phyloP scores from a whole-genome alignment of 2,113 vertebrate species.

The Cavia porcellus region DNA sequence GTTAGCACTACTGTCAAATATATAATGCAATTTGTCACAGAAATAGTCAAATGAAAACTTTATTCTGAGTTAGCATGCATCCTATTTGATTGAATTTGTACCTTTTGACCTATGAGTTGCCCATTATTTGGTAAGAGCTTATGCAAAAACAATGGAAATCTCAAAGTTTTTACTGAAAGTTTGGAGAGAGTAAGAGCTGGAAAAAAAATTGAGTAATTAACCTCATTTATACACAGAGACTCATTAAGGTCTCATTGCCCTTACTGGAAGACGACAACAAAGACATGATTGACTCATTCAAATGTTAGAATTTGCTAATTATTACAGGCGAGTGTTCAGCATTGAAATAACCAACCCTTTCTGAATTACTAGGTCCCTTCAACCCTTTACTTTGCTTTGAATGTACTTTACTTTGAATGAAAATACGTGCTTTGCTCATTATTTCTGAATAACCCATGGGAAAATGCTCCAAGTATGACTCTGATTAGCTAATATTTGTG shows the following conservation, averaged over 20 bases:
- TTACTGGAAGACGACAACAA: conserved; percentile 55
- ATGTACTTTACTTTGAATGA: conserved; percentile 54
- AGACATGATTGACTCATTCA: conserved; percentile 59
- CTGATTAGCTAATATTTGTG: conserved; percentile 45
- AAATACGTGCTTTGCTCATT: conserved; percentile 65
- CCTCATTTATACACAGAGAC: conserved; percentile 16
- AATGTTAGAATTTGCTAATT: conserved; percentile 55
- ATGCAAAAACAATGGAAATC: conserved; percentile 17
- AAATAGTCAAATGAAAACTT: neutral
- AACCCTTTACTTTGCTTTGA: conserved; percentile 44
- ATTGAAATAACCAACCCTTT: neutral
- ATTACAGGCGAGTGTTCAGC: neutral
- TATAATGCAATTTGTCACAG: neutral
- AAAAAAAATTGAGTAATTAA: conserved; percentile 7
- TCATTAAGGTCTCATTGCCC: conserved; percentile 43
- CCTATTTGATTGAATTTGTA: neutral
- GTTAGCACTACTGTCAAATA: neutral
- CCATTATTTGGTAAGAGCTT: conserved; percentile 18
- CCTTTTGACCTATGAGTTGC: neutral
- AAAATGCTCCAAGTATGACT: conserved; percentile 60
- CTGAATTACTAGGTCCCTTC: conserved; percentile 33
- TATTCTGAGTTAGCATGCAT: neutral
- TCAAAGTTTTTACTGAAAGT: conserved; percentile 38
- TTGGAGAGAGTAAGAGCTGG: conserved; percentile 19
- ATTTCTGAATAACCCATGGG: conserved; percentile 56